A percentile compares a stretch with the other conserved stretches of the same genome.
phyloP scores from a whole-genome alignment of 2,888 invertebrate species.

The Cepaea hortensis region DNA sequence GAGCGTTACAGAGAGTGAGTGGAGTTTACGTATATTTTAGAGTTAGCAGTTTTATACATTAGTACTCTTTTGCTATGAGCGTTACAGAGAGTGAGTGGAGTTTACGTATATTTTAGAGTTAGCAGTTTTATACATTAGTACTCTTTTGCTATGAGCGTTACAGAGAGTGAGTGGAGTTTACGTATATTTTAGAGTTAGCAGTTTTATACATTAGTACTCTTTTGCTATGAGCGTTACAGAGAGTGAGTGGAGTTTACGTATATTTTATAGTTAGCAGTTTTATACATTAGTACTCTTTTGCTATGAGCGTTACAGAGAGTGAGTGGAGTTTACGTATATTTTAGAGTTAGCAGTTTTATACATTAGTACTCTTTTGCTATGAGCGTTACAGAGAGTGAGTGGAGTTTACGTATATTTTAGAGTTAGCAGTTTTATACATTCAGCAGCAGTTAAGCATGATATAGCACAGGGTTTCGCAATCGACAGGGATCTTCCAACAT shows the following conservation, averaged over 20 bases:
- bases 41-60: no score
- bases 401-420: no score
- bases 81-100: conserved; percentile 17
- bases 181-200: no score
- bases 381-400: conserved; percentile 29
- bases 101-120: no score
- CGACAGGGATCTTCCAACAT: no score
- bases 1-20: conserved; percentile 29
- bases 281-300: conserved; percentile 43
- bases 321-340: not conserved
- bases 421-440: no score
- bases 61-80: conserved; percentile 39
- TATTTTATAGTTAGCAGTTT: no score
- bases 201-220: no score
- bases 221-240: conserved; percentile 30
- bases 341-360: no score
- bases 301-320: conserved; percentile 29
- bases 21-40: no score
- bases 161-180: conserved; percentile 11
- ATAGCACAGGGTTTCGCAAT: no score
- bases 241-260: not conserved
- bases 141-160: conserved; percentile 27
- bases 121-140: no score
- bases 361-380: conserved; percentile 41
- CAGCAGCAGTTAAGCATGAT: not conserved